Evolutionary conservation across 2,113 vertebrate species (phyloP), one percentile per base, ranked within the genome.

Genomic region (Cinclus cinclus): DNA sequence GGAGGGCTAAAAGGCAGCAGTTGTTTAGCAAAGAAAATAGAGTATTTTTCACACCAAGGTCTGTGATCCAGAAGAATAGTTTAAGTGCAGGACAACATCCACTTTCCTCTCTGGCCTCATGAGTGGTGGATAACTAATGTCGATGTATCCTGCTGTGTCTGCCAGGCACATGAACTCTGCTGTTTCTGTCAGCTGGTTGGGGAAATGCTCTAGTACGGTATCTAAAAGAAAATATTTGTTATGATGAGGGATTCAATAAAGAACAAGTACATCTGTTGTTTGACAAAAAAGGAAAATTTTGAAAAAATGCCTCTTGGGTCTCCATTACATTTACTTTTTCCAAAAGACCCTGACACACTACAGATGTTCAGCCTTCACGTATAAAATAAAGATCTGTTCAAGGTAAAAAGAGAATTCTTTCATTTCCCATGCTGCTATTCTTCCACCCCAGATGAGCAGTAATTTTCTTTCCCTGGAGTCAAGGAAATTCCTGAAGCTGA

Each of bases 1-100:
- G 59, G 31, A 65, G 13, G 22, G 27, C 13, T 87, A 64, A 68
- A 89, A 84, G 20, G 9, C 25, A 83, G n/a, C 14, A n/a, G 46
- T 47, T 2, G 1, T 82, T 73, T 83, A 76, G 20, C 9, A 22
- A 79, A 83, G 50, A 35, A 62, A 91, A 79, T 0, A n/a, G 19
- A 70, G n/a, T 3, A 6, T 11, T 80, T 55, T 69, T 78, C 83
- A 1, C 50, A 97, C 97, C 92, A 0, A 28, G 22, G 94, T 95
- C 79, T 97, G 96, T 83, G 96, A 96, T 96, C 97, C 96, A 49
- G 96, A 95, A 67, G 96, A 95, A 83, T 98, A 98, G 85, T 97
- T 97, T n/a, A 98, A 96, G 78, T 98, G 98, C 31, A 98, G 91
- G 46, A 98, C 97, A 94, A 98, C 93, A 83, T 98, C 97, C 64